These are phyloP conservation scores for Hystrix cristata DNA, from an alignment of 2,113 vertebrate species.

Conservation along the genomic window DNA sequence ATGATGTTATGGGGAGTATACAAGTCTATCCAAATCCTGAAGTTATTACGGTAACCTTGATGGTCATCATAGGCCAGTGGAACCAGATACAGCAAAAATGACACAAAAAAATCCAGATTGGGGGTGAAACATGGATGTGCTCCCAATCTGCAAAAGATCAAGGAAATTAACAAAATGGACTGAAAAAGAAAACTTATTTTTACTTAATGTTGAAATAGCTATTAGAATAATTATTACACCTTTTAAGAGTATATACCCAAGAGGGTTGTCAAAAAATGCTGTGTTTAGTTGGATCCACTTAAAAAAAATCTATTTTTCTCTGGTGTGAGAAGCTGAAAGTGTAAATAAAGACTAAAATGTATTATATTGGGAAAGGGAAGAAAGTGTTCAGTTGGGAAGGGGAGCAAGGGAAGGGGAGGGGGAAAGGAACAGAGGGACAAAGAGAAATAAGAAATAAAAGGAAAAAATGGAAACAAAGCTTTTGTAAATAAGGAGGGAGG, in stretches of 20 bases:
- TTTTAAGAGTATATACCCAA: constrained; percentile 62
- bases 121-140: background rate
- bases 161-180: constrained; percentile 16
- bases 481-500: too few relatives aligned
- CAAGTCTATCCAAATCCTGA: background rate
- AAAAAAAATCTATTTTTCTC: background rate
- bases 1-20: background rate
- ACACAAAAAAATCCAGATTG: background rate
- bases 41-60: background rate
- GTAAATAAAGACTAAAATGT: too few relatives aligned
- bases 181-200: constrained; percentile 67
- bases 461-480: too few relatives aligned
- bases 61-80: background rate
- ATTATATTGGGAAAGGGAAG: too few relatives aligned
- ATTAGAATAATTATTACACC: constrained; percentile 60
- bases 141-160: constrained; percentile 61
- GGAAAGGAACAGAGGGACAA: too few relatives aligned
- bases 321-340: too few relatives aligned
- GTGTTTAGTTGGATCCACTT: background rate
- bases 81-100: background rate
- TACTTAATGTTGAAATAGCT: constrained; percentile 60
- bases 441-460: too few relatives aligned
- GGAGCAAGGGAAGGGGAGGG: too few relatives aligned
- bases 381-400: too few relatives aligned
- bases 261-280: constrained; percentile 59